Percentiles rank a stretch among this genome's conserved stretches.
Evolutionary conservation across 2,888 invertebrate species (phyloP).

Genomic region (Pomacea canaliculata): DNA sequence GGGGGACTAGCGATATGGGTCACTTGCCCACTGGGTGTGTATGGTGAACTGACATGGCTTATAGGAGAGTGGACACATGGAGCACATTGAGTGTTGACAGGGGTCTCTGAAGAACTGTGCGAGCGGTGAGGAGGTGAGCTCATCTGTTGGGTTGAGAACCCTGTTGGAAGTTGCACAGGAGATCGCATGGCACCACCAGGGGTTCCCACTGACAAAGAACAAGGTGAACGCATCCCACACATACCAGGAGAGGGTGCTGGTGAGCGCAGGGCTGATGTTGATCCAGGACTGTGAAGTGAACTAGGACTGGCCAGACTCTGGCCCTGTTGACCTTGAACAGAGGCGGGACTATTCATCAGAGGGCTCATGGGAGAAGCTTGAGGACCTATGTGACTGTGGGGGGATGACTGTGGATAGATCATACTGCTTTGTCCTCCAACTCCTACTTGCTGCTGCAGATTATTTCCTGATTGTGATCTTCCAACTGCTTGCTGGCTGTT

Average conservation of each 20-base stretch:
- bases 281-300: conserved; percentile 57
- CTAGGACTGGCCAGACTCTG: conserved; percentile 56
- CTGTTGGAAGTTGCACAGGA: conserved; percentile 38
- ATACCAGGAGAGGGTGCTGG: conserved; percentile 41
- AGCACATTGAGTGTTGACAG: conserved; percentile 34
- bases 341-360: conserved; percentile 53
- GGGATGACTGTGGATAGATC: conserved; percentile 42
- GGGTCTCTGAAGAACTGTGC: conserved; percentile 22
- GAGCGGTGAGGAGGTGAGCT: conserved; percentile 29
- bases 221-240: conserved; percentile 50
- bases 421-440: conserved; percentile 19
- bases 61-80: conserved; percentile 38
- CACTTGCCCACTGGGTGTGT: conserved; percentile 41
- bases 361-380: conserved; percentile 61
- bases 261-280: conserved; percentile 28
- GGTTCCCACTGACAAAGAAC: conserved; percentile 42
- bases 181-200: conserved; percentile 43
- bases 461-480: conserved; percentile 24
- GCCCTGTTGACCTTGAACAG: conserved; percentile 56
- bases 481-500: conserved; percentile 25
- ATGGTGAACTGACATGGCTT: conserved; percentile 49
- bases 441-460: conserved; percentile 28
- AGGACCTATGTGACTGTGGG: conserved; percentile 37
- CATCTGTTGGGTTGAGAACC: conserved; percentile 20
- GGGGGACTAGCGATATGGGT: conserved; percentile 36